A percentile compares a stretch with the other conserved stretches of the same genome.
These are phyloP conservation scores for Arothron firmamentum DNA, from an alignment of 2,113 vertebrate genomes.

Conservation along the genomic window DNA sequence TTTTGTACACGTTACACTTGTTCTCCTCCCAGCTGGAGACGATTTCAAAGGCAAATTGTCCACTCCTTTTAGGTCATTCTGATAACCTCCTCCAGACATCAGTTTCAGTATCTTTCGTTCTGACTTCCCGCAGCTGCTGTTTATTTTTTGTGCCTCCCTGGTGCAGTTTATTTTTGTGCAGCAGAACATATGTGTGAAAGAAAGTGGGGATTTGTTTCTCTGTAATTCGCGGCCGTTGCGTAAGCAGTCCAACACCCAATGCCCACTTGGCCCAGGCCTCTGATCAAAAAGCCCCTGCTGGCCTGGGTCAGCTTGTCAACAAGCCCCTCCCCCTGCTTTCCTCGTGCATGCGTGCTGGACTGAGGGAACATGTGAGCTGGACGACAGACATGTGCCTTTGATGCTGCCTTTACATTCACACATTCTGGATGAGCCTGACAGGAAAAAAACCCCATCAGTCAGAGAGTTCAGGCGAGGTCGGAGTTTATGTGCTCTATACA, in stretches of 20 bases:
- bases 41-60: too few relatives aligned
- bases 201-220: slow-evolving; percentile 65
- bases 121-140: slow-evolving; percentile 6
- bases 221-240: slow-evolving; percentile 57
- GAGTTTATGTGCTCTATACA: neutral
- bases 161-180: slow-evolving; percentile 45
- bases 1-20: neutral
- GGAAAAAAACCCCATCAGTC: neutral
- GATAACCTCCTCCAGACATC: neutral
- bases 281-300: slow-evolving; percentile 62
- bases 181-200: slow-evolving; percentile 61
- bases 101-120: neutral
- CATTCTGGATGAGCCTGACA: neutral
- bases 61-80: too few relatives aligned
- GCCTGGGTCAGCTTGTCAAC: slow-evolving; percentile 53
- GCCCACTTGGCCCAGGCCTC: slow-evolving; percentile 51
- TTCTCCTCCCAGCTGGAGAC: too few relatives aligned
- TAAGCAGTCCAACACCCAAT: slow-evolving; percentile 61
- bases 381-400: slow-evolving; percentile 3
- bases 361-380: slow-evolving; percentile 26
- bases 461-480: slow-evolving; percentile 19
- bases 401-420: slow-evolving; percentile 13
- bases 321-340: slow-evolving; percentile 41
- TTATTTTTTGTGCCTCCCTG: slow-evolving; percentile 1
- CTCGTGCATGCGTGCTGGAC: slow-evolving; percentile 13